Percentiles rank a stretch among this genome's conserved stretches.
Evolutionary conservation across 2,888 invertebrate species (phyloP).

Genomic region (Brachylomia viminalis): DNA sequence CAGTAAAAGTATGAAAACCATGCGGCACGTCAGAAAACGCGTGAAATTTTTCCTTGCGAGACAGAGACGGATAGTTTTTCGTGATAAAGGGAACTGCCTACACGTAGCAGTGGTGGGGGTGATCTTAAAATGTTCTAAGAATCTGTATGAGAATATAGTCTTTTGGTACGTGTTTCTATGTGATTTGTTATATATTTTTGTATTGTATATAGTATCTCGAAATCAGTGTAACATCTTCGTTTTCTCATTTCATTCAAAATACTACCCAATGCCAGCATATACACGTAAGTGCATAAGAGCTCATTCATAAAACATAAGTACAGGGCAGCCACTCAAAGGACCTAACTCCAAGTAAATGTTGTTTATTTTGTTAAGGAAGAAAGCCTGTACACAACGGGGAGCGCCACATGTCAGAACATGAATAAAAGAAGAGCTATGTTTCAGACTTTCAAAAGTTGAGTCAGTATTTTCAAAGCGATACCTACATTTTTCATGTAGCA

Average conservation of each 20-base stretch:
- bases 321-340: slow-evolving; percentile 87
- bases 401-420: slow-evolving; percentile 89
- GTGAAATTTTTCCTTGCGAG: slow-evolving; percentile 85
- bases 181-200: slow-evolving; percentile 53
- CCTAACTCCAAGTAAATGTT: slow-evolving; percentile 88
- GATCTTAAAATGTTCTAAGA: slow-evolving; percentile 87
- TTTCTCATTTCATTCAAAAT: slow-evolving; percentile 49
- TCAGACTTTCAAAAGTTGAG: slow-evolving; percentile 88
- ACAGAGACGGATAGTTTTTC: slow-evolving; percentile 87
- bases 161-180: slow-evolving; percentile 56
- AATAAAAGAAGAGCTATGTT: slow-evolving; percentile 90
- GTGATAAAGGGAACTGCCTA: slow-evolving; percentile 89
- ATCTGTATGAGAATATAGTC: slow-evolving; percentile 75
- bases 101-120: slow-evolving; percentile 85
- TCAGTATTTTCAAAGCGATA: slow-evolving; percentile 85
- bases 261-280: slow-evolving; percentile 58
- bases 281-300: slow-evolving; percentile 82
- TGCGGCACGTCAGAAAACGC: slow-evolving; percentile 80
- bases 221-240: slow-evolving; percentile 14
- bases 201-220: slow-evolving; percentile 19
- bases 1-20: slow-evolving; percentile 75
- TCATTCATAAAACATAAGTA: slow-evolving; percentile 89
- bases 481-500: slow-evolving; percentile 80
- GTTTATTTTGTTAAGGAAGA: slow-evolving; percentile 90
- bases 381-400: slow-evolving; percentile 87